Percentiles rank a stretch among this genome's conserved stretches.
These are phyloP conservation scores for Dryomyza anilis DNA, from an alignment of 2,888 invertebrate species.

Conservation along the genomic window DNA sequence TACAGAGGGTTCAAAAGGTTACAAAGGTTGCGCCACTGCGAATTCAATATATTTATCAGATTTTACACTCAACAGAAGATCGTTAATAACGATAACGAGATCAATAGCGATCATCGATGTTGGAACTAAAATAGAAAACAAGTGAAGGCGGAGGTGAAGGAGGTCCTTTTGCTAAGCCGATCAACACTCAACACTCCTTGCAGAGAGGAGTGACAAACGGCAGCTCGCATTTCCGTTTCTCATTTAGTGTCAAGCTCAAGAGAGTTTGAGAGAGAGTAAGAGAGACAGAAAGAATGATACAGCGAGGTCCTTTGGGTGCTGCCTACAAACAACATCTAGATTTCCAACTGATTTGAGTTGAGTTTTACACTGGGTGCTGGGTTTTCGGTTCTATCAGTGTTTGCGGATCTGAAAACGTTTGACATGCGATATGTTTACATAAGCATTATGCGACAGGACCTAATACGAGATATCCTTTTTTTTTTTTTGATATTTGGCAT, in stretches of 20 bases:
- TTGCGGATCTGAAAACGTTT: constrained; percentile 24
- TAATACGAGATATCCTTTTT: too few relatives aligned
- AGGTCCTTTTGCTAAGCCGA: constrained; percentile 15
- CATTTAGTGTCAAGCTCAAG: not conserved
- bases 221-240: constrained; percentile 10
- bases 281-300: not conserved
- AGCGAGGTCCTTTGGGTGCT: too few relatives aligned
- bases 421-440: constrained; percentile 29
- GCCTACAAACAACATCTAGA: constrained; percentile 24
- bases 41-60: constrained; percentile 6
- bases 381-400: not conserved
- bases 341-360: constrained; percentile 18
- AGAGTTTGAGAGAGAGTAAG: not conserved
- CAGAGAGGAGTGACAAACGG: too few relatives aligned
- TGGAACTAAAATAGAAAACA: not conserved
- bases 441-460: constrained; percentile 9
- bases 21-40: constrained; percentile 6
- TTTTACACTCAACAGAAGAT: constrained; percentile 5
- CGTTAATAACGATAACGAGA: too few relatives aligned
- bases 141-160: not conserved
- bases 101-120: not conserved
- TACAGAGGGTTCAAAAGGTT: too few relatives aligned
- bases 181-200: not conserved
- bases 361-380: constrained; percentile 20
- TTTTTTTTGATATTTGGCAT: constrained; percentile 38